Percentiles rank a stretch among this genome's conserved stretches.
Conservation (phyloP, 2,888 invertebrate genomes). For the Emesis furor region DNA sequence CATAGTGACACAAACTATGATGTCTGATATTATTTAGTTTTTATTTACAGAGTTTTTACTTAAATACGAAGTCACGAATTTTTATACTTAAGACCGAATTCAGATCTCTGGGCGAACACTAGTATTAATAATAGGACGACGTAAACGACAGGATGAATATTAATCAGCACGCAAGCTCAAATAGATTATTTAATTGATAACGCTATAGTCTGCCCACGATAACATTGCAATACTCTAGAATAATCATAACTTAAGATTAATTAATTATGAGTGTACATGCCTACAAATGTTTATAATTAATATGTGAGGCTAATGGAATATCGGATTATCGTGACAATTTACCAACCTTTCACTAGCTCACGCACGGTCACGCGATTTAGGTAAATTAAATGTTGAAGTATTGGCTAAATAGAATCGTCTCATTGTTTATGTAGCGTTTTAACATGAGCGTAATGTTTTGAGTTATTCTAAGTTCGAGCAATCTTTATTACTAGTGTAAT, state of each 20-base stretch:
- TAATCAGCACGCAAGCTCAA: no score
- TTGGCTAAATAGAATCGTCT: not conserved
- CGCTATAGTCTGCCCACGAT: no score
- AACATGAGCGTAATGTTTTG: not conserved
- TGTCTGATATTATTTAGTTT: no score
- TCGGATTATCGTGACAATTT: constrained; percentile 16
- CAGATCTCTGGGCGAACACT: no score
- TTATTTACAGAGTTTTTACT: no score
- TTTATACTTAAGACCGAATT: no score
- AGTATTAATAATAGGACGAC: no score
- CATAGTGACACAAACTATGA: no score
- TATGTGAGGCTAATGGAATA: not conserved
- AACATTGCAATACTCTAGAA: not conserved
- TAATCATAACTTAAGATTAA: not conserved
- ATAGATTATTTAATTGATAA: no score
- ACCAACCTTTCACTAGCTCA: constrained; percentile 13
- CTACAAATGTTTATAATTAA: constrained; percentile 6
- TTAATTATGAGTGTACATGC: not conserved
- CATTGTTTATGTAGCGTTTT: not conserved
- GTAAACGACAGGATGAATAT: no score
- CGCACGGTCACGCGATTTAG: constrained; percentile 2
- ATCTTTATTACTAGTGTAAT: no score
- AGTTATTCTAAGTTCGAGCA: not conserved
- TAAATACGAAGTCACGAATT: no score
- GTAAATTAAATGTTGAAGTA: not conserved